Evolutionary conservation across 2,888 invertebrate species (phyloP).

Genomic region (Cantharis nigra): DNA sequence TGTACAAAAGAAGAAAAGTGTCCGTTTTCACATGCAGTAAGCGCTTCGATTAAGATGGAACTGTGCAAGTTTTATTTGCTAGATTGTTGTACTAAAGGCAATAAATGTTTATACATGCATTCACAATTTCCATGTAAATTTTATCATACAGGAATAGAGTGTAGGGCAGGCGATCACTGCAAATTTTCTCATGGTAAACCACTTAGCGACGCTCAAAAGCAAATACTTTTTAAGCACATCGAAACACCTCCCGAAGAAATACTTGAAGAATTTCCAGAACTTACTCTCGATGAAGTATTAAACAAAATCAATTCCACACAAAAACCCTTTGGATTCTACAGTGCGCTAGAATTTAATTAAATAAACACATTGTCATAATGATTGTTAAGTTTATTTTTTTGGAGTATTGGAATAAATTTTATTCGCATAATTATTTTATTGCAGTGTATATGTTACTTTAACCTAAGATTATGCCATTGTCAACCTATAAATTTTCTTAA

Average conservation of each 20-base stretch:
- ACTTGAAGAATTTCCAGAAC: constrained; percentile 84
- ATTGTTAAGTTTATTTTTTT: not conserved
- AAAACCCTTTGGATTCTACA: constrained; percentile 53
- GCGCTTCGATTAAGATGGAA: constrained; percentile 86
- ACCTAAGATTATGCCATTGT: not conserved
- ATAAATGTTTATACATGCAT: constrained; percentile 95
- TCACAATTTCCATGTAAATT: constrained; percentile 97
- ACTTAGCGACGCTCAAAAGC: constrained; percentile 67
- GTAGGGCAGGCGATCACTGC: constrained; percentile 77
- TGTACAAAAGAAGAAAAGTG: constrained; percentile 85
- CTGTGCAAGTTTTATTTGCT: constrained; percentile 95
- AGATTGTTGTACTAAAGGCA: constrained; percentile 94
- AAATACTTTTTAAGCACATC: constrained; percentile 69
- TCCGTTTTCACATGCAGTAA: constrained; percentile 82
- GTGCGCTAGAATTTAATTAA: not conserved
- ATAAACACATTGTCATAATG: not conserved
- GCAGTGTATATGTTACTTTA: not conserved
- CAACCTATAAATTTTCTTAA: not conserved
- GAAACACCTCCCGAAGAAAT: constrained; percentile 92
- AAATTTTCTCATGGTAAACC: constrained; percentile 92
- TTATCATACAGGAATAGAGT: constrained; percentile 90
- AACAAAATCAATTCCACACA: constrained; percentile 59
- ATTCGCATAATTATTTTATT: not conserved
- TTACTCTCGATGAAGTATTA: constrained; percentile 77
- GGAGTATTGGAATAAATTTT: not conserved